phyloP scores from a whole-genome alignment of 1,140 invertebrate genomes.

The Centruroides vittatus region DNA sequence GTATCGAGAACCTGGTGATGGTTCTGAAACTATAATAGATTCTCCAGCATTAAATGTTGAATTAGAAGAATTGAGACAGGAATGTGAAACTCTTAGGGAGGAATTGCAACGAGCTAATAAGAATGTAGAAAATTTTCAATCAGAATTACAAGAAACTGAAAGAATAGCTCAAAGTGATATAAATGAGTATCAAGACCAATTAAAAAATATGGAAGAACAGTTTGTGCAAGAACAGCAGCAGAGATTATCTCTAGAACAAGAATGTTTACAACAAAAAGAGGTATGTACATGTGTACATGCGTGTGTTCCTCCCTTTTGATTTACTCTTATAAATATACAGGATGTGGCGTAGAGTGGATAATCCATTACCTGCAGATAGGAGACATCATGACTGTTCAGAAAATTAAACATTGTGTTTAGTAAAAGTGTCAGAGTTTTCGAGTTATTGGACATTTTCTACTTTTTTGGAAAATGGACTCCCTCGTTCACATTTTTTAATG shows the following conservation, averaged over 20 bases:
- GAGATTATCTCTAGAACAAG: conserved; percentile 42
- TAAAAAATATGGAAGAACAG: conserved; percentile 38
- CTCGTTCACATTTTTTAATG: no score
- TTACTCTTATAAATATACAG: no score
- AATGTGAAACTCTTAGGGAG: conserved; percentile 43
- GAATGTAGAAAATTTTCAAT: conserved; percentile 36
- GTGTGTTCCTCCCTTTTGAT: no score
- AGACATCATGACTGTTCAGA: no score
- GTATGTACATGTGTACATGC: conserved; percentile 22
- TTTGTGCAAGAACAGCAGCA: conserved; percentile 38
- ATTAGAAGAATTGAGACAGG: conserved; percentile 37
- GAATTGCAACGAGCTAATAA: conserved; percentile 41
- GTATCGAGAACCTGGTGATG: conserved; percentile 26
- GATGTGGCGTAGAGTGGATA: no score
- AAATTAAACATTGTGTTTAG: no score
- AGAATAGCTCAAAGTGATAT: conserved; percentile 23
- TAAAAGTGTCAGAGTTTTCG: no score
- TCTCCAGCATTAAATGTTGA: conserved; percentile 17
- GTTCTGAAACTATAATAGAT: conserved; percentile 28
- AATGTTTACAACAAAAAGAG: conserved; percentile 36
- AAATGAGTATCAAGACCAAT: conserved; percentile 24
- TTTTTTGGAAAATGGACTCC: no score
- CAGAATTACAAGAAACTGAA: conserved; percentile 40
- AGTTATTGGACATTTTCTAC: no score
- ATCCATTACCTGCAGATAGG: no score